Percentiles rank a stretch among this genome's conserved stretches.
Evolutionary conservation across 2,888 invertebrate species (phyloP).

Genomic region (Drosophila mettleri): DNA sequence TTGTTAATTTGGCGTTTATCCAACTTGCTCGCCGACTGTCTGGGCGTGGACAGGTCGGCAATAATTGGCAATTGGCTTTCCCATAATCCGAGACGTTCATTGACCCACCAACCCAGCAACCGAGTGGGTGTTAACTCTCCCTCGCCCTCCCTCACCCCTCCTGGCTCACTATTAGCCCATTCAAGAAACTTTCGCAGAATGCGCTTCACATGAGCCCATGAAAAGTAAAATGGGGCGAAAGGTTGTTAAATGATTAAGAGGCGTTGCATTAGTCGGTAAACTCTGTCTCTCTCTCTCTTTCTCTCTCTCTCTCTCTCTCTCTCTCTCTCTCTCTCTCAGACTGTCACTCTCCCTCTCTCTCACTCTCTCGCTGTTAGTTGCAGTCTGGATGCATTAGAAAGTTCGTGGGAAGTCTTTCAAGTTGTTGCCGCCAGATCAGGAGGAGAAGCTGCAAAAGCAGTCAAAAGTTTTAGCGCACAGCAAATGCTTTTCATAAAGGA

Average conservation of each 20-base stretch:
- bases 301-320: background rate
- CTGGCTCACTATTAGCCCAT: background rate
- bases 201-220: slow-evolving; percentile 19
- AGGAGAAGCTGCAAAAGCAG: slow-evolving; percentile 31
- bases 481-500: slow-evolving; percentile 73
- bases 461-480: slow-evolving; percentile 61
- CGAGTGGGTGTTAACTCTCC: slow-evolving; percentile 34
- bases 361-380: slow-evolving; percentile 1
- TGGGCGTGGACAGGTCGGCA: slow-evolving; percentile 55
- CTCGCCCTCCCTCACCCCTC: background rate
- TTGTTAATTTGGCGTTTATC: slow-evolving; percentile 61
- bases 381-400: slow-evolving; percentile 68
- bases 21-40: slow-evolving; percentile 18
- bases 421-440: slow-evolving; percentile 29
- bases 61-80: slow-evolving; percentile 64
- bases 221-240: slow-evolving; percentile 78
- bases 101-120: slow-evolving; percentile 51
- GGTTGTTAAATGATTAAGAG: slow-evolving; percentile 80
- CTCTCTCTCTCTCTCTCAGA: background rate
- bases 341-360: background rate
- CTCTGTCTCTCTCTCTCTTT: background rate
- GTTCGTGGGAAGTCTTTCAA: slow-evolving; percentile 79
- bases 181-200: slow-evolving; percentile 36
- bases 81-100: slow-evolving; percentile 58
- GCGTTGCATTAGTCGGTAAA: slow-evolving; percentile 70